A percentile compares a stretch with the other conserved stretches of the same genome.
phyloP scores from a whole-genome alignment of 2,113 vertebrate species.

The Pagrus major region DNA sequence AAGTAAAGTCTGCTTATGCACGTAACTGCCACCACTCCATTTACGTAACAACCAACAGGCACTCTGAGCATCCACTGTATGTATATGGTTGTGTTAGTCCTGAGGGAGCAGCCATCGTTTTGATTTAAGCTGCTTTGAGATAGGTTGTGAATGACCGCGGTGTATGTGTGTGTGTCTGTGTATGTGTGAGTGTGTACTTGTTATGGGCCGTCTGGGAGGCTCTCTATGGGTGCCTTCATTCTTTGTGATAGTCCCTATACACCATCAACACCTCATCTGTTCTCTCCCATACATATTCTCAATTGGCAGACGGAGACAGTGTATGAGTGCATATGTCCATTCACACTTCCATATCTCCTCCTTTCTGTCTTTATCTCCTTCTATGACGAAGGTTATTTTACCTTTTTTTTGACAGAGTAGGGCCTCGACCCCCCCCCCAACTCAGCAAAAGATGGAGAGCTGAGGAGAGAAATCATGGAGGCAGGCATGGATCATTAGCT shows the following conservation, averaged over 20 bases:
- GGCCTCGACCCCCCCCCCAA: constrained; percentile 39
- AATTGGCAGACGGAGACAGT: constrained; percentile 80
- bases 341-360: constrained; percentile 27
- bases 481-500: constrained; percentile 85
- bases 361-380: constrained; percentile 33
- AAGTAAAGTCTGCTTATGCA: constrained; percentile 62
- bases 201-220: constrained; percentile 75
- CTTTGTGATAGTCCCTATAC: constrained; percentile 84
- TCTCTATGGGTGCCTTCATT: constrained; percentile 85
- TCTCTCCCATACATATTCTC: constrained; percentile 83
- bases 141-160: constrained; percentile 37
- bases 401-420: constrained; percentile 23
- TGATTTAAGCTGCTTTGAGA: constrained; percentile 68
- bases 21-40: constrained; percentile 34
- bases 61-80: constrained; percentile 9
- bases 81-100: constrained; percentile 61
- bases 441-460: constrained; percentile 71
- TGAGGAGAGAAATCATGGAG: constrained; percentile 79
- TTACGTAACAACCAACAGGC: constrained; percentile 60
- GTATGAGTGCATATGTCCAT: constrained; percentile 21
- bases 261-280: constrained; percentile 88
- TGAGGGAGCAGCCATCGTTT: constrained; percentile 69
- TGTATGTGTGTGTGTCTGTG: constrained; percentile 38
- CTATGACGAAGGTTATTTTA: constrained; percentile 19
- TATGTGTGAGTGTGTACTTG: constrained; percentile 45